phyloP scores from a whole-genome alignment of 2,113 vertebrate genomes.

The Lucifuga dentata region DNA sequence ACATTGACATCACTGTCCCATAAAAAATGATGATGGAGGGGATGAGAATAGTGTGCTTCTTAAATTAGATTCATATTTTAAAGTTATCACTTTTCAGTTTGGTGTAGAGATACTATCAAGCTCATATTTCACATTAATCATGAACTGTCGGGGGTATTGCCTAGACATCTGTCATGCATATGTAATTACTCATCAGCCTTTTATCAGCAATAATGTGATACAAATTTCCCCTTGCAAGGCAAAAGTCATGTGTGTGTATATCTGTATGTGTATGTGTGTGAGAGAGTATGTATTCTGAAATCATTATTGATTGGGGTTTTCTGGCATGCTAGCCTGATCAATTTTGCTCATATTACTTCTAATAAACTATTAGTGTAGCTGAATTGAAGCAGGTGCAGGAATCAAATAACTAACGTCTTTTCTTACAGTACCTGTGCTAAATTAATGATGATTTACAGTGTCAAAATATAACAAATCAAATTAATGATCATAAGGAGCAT shows the following conservation, averaged over 20 bases:
- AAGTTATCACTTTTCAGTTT: slow-evolving; percentile 64
- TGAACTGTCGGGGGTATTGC: slow-evolving; percentile 50
- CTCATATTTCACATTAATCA: slow-evolving; percentile 73
- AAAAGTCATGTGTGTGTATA: slow-evolving; percentile 15
- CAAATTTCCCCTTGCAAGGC: slow-evolving; percentile 39
- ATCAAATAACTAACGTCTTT: slow-evolving; percentile 54
- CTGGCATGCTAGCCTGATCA: slow-evolving; percentile 54
- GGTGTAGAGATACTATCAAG: slow-evolving; percentile 53
- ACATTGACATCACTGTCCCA: slow-evolving; percentile 54
- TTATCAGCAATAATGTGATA: slow-evolving; percentile 46
- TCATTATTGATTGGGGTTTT: slow-evolving; percentile 72
- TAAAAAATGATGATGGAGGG: slow-evolving; percentile 39
- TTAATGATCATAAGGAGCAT: no score
- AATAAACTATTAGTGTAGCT: slow-evolving; percentile 67
- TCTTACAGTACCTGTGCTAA: slow-evolving; percentile 41
- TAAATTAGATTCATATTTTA: slow-evolving; percentile 70
- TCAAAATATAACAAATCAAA: slow-evolving; percentile 14
- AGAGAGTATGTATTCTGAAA: slow-evolving; percentile 25
- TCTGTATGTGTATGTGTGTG: slow-evolving; percentile 4
- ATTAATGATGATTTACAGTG: slow-evolving; percentile 65
- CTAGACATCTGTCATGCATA: slow-evolving; percentile 67
- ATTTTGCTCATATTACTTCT: slow-evolving; percentile 37
- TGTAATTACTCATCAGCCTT: slow-evolving; percentile 60
- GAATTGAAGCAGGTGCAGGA: slow-evolving; percentile 33
- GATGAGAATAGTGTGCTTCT: slow-evolving; percentile 31